Evolutionary conservation across 2,888 invertebrate species (phyloP).

Genomic region (Meandrusa payeni): DNA sequence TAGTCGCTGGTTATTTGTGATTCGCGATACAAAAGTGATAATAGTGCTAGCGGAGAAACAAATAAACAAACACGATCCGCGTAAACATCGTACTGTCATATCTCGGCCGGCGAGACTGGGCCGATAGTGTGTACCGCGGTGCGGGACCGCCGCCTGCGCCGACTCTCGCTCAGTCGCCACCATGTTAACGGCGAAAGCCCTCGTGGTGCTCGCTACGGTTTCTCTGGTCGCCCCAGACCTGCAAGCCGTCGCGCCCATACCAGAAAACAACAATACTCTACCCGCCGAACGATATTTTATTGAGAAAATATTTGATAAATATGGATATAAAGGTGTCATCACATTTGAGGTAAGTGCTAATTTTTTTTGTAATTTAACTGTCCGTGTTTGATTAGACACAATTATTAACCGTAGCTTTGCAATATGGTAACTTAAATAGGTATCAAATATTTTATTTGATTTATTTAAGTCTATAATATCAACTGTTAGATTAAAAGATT

Average conservation of each 20-base stretch:
- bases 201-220: constrained; percentile 54
- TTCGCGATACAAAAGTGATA: constrained; percentile 47
- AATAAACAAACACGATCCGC: constrained; percentile 48
- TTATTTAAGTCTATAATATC: too few species aligned
- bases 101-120: constrained; percentile 48
- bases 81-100: constrained; percentile 47
- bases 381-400: too few species aligned
- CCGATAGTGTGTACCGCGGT: constrained; percentile 60
- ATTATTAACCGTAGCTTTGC: too few species aligned
- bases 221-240: constrained; percentile 35
- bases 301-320: constrained; percentile 78
- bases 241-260: constrained; percentile 22
- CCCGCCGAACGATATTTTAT: constrained; percentile 74
- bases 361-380: too few species aligned
- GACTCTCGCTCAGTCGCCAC: constrained; percentile 49
- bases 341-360: constrained; percentile 72
- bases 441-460: too few species aligned
- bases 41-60: constrained; percentile 49
- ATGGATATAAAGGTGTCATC: constrained; percentile 78
- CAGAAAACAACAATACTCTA: constrained; percentile 47
- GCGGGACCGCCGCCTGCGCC: constrained; percentile 42
- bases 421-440: too few species aligned
- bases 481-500: too few species aligned
- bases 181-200: constrained; percentile 59
- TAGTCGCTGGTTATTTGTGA: constrained; percentile 36